Evolutionary conservation across 1,140 invertebrate species (phyloP), one percentile per base, ranked within the genome.

Genomic region (Tyrophagus putrescentiae): DNA sequence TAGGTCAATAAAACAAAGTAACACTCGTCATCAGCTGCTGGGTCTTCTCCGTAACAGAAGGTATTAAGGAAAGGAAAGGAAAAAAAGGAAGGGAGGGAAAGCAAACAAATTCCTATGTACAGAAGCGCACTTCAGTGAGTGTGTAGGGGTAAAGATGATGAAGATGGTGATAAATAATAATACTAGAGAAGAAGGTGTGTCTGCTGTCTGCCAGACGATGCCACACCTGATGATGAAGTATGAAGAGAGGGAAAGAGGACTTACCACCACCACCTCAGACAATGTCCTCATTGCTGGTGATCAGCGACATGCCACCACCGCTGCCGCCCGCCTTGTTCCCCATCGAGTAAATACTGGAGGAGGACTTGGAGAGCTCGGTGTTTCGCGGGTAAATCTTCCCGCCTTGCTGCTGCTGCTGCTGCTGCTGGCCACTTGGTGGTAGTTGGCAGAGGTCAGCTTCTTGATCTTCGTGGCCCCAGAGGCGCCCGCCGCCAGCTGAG

Each of bases 331-430:
- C n/a, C n/a, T n/a, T 54, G 25, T 54, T 54, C 39, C 39, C 39
- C 7, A 11, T 34, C 25, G 27, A 54, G 39, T 54, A 54, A 27
- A 54, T 54, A 54, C 25, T 27, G 9, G 52, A 32, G n/a, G 52
- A 29, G 32, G 52, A 54, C 39, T 54, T 54, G 13, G 52, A 54
- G 9, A 54, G 28, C 28, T 54, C 52, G 25, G 32, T 54, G 25
- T 54, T 13, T 31, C 39, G 32, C 3, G 2, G 16, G 27, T 54
- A 54, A 4, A 54, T 54, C 39, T 13, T 13, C 2, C 27, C 39
- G 52, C 25, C 1, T 54, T 32, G n/a, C 25, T n/a, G 50, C 25
- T 45, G 21, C 21, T 32, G 52, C 21, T 32, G 28, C 21, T 13
- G 39, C n/a, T 29, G 18, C 29, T 13, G 18, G 13, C n/a, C n/a